phyloP scores from a whole-genome alignment of 35 echinoderm and acorn worm genomes.

The Apostichopus japonicus region DNA sequence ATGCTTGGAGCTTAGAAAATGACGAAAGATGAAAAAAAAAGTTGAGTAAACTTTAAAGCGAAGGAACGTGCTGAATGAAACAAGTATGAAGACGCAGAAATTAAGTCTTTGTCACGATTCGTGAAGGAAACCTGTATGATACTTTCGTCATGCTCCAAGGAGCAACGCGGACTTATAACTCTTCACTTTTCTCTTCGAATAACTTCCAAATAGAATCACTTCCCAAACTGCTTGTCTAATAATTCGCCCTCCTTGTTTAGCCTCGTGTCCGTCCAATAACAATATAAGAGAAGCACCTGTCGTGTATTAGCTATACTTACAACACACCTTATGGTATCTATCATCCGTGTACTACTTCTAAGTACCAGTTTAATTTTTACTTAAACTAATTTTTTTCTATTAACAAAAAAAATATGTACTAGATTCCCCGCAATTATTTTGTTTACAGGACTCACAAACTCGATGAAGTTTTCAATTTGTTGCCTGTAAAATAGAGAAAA shows the following conservation, averaged over 20 bases:
- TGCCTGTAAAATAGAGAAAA: too few species aligned
- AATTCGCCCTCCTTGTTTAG: neutral
- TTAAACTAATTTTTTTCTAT: too few species aligned
- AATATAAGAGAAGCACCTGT: too few species aligned
- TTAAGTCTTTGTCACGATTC: conserved; percentile 17
- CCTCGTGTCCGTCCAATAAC: neutral
- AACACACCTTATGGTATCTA: too few species aligned
- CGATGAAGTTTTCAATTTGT: too few species aligned
- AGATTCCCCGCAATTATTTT: too few species aligned
- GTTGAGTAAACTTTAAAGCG: conserved; percentile 46
- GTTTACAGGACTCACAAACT: too few species aligned
- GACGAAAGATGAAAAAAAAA: neutral
- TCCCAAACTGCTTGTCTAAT: neutral
- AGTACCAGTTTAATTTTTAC: neutral
- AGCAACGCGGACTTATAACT: neutral
- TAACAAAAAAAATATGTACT: too few species aligned
- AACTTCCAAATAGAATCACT: neutral
- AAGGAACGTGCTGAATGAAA: conserved; percentile 19
- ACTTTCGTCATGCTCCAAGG: neutral
- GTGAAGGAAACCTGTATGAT: neutral
- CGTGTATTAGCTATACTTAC: too few species aligned
- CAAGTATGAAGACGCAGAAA: neutral
- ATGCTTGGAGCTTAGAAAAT: neutral
- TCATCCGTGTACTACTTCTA: too few species aligned
- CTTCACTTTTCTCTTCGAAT: neutral